Base-by-base conservation (phyloP, 2,888 invertebrate species). In the Netelia melanura region DNA sequence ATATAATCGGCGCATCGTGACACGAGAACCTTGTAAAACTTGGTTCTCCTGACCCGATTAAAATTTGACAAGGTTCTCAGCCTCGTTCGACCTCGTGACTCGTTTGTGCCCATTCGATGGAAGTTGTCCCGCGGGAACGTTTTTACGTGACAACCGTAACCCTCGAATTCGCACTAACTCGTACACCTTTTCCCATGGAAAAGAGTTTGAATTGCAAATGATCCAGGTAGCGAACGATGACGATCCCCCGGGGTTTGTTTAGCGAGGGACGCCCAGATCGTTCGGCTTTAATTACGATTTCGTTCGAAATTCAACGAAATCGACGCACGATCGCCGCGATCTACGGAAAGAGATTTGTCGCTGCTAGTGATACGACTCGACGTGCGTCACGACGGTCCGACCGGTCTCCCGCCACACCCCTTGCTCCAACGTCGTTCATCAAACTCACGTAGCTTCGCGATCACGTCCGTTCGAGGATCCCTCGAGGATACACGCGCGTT, bases 181-280 rank as follows among this genome's bases (percentile, higher is more conserved):
- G 21, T 65, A 68, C 52, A 58, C 44, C 21, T 75, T 21, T 54
- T 52, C 72, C 54, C 30, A 58, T n/a, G 62, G 65, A 72, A 74
- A 43, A 21, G 52, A 68, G 76, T 79, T 86, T 87, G 84, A 88
- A 88, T 86, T 87, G 78, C 88, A 87, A 88, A 88, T 88, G n/a
- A 68, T 83, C 23, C 77, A 77, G 61, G 75, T 65, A 25, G 65
- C 71, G 64, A 84, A 62, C 64, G 25, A 65, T 71, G 56, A 61
- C 62, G 64, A 78, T 58, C 23, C 30, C 58, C 64, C 38, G 23
- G 54, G 11, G 17, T 25, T 25, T 17, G 14, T 62, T 30, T 5
- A n/a, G 11, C 10, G 11, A 30, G n/a, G 11, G 48, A 44, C 43
- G 75, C 71, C 43, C 9, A 62, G 43, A 58, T 21, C 44, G 76